Percentiles rank a stretch among this genome's conserved stretches.
These are phyloP conservation scores for Leucophenga montana DNA, from an alignment of 2,888 invertebrate species.

Conservation along the genomic window DNA sequence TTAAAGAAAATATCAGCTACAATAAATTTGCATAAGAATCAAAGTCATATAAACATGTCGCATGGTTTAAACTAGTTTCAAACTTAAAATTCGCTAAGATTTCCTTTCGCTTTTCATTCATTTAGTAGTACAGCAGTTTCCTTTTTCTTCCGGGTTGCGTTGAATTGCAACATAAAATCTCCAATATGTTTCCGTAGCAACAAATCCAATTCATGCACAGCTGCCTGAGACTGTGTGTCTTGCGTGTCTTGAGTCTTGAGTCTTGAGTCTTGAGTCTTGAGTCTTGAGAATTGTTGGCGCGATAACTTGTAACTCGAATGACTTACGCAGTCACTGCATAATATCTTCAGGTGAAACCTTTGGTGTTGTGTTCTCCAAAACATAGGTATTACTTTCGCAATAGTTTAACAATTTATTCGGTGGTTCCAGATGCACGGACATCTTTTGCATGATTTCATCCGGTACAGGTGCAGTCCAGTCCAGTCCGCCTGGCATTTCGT, in stretches of 20 bases:
- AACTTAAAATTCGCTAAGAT: conserved; percentile 53
- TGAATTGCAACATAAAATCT: conserved; percentile 14
- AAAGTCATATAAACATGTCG: conserved; percentile 29
- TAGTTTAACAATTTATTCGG: conserved; percentile 43
- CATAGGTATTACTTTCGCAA: conserved; percentile 57
- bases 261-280: too few species aligned
- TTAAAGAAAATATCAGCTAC: conserved; percentile 36
- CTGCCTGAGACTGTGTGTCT: background rate
- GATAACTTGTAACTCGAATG: conserved; percentile 9
- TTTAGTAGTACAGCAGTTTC: conserved; percentile 47
- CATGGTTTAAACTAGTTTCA: background rate
- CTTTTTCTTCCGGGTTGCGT: conserved; percentile 44
- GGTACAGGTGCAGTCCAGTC: conserved; percentile 55
- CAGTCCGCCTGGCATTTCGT: conserved; percentile 53
- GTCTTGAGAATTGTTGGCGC: too few species aligned
- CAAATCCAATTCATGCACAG: conserved; percentile 58
- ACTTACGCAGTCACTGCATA: conserved; percentile 32
- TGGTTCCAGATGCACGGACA: conserved; percentile 59
- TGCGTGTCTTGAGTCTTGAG: conserved; percentile 29
- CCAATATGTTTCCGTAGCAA: conserved; percentile 58
- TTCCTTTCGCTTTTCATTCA: conserved; percentile 55
- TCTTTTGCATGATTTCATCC: conserved; percentile 51
- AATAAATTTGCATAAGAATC: conserved; percentile 52
- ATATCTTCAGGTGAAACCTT: background rate
- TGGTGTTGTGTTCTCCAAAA: conserved; percentile 28